A percentile compares a stretch with the other conserved stretches of the same genome.
These are phyloP conservation scores for Coendou prehensilis DNA, from an alignment of 2,797 vertebrate species.

Conservation along the genomic window DNA sequence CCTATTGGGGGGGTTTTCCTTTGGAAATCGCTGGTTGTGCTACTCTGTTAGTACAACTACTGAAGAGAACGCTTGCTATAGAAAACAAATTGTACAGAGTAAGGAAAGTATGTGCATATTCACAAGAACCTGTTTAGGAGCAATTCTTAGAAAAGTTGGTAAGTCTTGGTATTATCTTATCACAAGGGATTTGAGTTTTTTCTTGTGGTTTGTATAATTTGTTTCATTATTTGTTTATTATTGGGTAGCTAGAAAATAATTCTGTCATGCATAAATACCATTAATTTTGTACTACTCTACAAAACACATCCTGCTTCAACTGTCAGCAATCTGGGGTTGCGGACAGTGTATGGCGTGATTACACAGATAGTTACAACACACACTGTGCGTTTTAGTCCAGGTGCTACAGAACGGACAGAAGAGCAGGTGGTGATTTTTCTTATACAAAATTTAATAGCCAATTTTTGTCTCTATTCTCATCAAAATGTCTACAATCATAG, in stretches of 20 bases:
- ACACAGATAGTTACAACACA: conserved; percentile 53
- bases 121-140: conserved; percentile 17
- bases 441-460: conserved; percentile 73
- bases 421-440: conserved; percentile 83
- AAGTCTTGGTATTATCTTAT: conserved; percentile 59
- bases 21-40: not conserved
- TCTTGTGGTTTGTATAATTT: conserved; percentile 70
- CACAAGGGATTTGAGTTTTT: conserved; percentile 69
- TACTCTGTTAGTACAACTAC: not conserved
- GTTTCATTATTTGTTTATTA: conserved; percentile 43
- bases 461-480: conserved; percentile 77
- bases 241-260: not conserved
- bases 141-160: conserved; percentile 26
- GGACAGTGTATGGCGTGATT: not conserved
- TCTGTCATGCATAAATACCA: conserved; percentile 36
- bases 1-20: not conserved
- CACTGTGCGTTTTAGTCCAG: not conserved
- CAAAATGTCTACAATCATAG: conserved; percentile 76
- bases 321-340: not conserved
- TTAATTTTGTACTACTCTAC: conserved; percentile 47
- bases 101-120: not conserved
- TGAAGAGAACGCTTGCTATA: not conserved
- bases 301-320: conserved; percentile 29
- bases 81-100: not conserved
- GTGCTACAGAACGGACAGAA: conserved; percentile 60